Percentiles rank a stretch among this genome's conserved stretches.
phyloP scores from a whole-genome alignment of 2,113 vertebrate species.

The Centropus bengalensis region DNA sequence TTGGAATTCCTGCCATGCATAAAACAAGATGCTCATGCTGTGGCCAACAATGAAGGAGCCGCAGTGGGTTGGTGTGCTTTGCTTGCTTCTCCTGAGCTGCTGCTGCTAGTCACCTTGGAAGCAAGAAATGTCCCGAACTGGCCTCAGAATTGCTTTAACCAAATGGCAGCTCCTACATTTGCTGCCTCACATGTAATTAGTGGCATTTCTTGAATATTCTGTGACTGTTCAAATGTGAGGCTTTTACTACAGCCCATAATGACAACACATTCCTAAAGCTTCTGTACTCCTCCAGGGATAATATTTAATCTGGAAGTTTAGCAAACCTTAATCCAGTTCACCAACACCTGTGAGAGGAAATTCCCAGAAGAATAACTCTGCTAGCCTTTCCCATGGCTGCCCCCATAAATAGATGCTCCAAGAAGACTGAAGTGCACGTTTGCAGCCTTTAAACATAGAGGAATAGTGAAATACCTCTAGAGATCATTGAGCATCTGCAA shows the following conservation, averaged over 20 bases:
- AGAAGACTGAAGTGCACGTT: neutral
- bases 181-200: neutral
- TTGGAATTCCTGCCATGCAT: neutral
- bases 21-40: slow-evolving; percentile 21
- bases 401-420: neutral
- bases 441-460: neutral
- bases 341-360: neutral
- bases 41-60: neutral
- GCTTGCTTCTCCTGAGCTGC: neutral
- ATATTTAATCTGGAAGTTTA: neutral
- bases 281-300: neutral
- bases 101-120: neutral
- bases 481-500: neutral
- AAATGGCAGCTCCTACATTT: neutral
- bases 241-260: neutral
- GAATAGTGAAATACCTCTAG: neutral
- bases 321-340: neutral
- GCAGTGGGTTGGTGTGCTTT: neutral
- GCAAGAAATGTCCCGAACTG: neutral
- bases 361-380: neutral
- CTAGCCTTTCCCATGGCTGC: neutral
- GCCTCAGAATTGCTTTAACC: neutral
- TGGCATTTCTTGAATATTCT: neutral
- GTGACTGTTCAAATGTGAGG: neutral
- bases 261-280: neutral